Evolutionary conservation across 2,888 invertebrate genomes (phyloP), one percentile per base, ranked within the genome.

Genomic region (Andrena flavipes): DNA sequence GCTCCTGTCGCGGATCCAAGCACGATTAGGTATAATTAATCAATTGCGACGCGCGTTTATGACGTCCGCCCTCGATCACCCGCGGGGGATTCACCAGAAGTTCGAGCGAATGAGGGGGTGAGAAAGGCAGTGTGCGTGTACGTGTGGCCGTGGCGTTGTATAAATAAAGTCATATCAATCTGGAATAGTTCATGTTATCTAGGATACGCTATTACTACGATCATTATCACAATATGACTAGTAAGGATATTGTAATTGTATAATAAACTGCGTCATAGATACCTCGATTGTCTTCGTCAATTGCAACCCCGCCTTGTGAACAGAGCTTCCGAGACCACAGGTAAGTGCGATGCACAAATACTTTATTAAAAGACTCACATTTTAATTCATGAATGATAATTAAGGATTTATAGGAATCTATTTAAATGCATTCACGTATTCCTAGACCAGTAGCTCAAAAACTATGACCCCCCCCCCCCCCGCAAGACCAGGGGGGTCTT

Each of bases 91-190:
- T 16, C 30, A 20, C 54, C 56, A 49, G 68, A 80, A 64, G 59
- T 60, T 20, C 0, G 63, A 59, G 20, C 16, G 72, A 33, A 54
- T 51, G 75, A 13, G 49, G 63, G 75, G 82, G 51, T 42, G 51
- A 54, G 48, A 26, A 35, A 59, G 70, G 33, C 20, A 74, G 81
- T 80, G 86, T 85, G 85, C 80, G 54, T 68, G 67, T 16, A 56
- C 2, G 73, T 60, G 72, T 86, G 74, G 69, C 71, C 23, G 48
- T 71, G 85, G 87, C 87, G 88, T 86, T 93, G 93, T 93, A 93
- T 92, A 93, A 93, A 94, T 92, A 91, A 92, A 93, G 90, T 92
- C 94, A 94, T 94, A 94, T 94, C 93, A 94, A 91, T 92, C 92
- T 91, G 91, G 91, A 92, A 89, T 90, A 91, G 90, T 92, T 92